Conservation (phyloP, 2,113 vertebrate species). For the Elephas maximus region DNA sequence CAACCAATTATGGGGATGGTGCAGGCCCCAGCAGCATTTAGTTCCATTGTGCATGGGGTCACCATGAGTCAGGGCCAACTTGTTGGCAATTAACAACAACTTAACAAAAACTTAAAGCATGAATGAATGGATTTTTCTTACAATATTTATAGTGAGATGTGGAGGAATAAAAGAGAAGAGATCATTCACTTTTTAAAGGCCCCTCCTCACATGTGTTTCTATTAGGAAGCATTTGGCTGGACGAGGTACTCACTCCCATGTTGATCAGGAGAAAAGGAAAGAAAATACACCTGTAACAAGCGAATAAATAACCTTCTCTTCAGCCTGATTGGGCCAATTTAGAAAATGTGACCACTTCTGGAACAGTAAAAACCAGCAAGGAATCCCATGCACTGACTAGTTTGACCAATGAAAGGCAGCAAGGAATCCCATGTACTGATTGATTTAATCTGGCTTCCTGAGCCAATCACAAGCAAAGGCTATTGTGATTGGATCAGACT, state of each 20-base stretch:
- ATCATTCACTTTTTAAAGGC: neutral
- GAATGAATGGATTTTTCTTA: neutral
- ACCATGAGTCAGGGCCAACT: too few species aligned
- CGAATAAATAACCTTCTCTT: neutral
- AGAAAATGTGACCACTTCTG: neutral
- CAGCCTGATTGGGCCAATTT: neutral
- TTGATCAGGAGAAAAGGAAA: neutral
- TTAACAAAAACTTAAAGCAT: neutral
- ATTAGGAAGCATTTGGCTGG: neutral
- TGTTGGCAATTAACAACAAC: too few species aligned
- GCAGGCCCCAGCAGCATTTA: too few species aligned
- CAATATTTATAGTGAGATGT: neutral
- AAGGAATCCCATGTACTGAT: neutral
- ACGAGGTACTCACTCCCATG: too few species aligned
- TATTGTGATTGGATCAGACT: fast-evolving
- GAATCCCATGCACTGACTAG: neutral
- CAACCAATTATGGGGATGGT: too few species aligned
- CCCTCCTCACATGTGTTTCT: neutral
- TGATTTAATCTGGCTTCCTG: neutral
- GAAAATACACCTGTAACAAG: neutral
- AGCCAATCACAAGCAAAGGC: neutral
- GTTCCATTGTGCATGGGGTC: too few species aligned
- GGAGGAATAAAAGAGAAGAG: neutral
- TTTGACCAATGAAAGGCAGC: neutral
- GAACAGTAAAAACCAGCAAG: neutral